phyloP scores from a whole-genome alignment of 2,888 invertebrate species.

The Limenitis camilla region DNA sequence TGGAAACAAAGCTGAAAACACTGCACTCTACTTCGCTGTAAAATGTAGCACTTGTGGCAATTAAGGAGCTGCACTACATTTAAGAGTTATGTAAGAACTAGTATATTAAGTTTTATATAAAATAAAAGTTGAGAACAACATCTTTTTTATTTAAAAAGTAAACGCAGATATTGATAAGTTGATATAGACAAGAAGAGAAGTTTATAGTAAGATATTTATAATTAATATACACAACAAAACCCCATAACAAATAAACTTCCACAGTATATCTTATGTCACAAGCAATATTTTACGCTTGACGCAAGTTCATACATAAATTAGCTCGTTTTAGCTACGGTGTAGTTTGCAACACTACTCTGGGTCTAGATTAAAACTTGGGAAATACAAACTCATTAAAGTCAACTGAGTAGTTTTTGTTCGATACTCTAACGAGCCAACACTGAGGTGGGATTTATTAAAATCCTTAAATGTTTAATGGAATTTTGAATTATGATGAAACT shows the following conservation, averaged over 20 bases:
- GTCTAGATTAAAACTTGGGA: constrained; percentile 5
- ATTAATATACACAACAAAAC: too few species aligned
- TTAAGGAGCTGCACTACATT: constrained; percentile 30
- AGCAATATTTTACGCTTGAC: not conserved
- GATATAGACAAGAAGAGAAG: too few species aligned
- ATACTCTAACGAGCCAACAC: not conserved
- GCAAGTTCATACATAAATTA: constrained; percentile 8
- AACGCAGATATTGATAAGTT: too few species aligned
- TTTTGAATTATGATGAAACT: too few species aligned
- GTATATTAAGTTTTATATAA: constrained; percentile 11
- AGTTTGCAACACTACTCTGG: constrained; percentile 4
- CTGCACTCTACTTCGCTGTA: constrained; percentile 35
- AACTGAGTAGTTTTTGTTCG: constrained; percentile 3
- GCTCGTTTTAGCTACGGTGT: not conserved
- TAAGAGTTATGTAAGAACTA: constrained; percentile 29
- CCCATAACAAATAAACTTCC: too few species aligned
- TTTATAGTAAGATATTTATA: too few species aligned
- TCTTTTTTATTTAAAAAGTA: too few species aligned
- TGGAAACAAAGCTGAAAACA: constrained; percentile 35
- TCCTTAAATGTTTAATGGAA: not conserved
- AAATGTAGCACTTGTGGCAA: constrained; percentile 41
- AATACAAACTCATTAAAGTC: constrained; percentile 6
- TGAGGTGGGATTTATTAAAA: not conserved
- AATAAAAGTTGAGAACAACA: not conserved
- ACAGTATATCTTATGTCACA: not conserved